phyloP scores from a whole-genome alignment of 2,113 vertebrate genomes.

The Elanoides forficatus region DNA sequence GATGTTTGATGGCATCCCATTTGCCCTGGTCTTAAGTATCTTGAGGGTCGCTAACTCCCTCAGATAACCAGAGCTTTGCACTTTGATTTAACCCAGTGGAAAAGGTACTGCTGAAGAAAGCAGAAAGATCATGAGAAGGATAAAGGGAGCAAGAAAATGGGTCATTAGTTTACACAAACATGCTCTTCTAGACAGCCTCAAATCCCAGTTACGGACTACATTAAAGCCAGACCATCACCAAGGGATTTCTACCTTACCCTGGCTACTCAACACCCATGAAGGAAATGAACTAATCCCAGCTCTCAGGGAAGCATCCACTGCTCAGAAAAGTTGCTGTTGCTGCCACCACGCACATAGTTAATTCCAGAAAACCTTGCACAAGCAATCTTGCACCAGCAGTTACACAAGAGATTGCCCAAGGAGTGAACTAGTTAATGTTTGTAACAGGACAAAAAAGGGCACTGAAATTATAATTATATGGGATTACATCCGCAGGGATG shows the following conservation, averaged over 20 bases:
- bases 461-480: background rate
- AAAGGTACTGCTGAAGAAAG: background rate
- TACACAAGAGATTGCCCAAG: background rate
- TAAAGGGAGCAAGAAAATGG: background rate
- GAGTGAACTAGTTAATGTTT: background rate
- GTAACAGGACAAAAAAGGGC: background rate
- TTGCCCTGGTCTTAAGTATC: background rate
- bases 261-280: background rate
- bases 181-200: background rate
- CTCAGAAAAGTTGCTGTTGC: background rate
- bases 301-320: background rate
- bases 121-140: background rate
- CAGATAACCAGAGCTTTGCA: background rate
- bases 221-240: background rate
- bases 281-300: background rate
- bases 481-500: background rate
- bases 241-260: background rate
- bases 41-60: background rate
- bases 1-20: background rate
- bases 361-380: background rate
- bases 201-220: background rate
- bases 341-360: rapidly evolving
- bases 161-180: background rate
- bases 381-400: background rate
- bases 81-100: background rate